phyloP scores from a whole-genome alignment of 2,888 invertebrate genomes.

The Arctia plantaginis region DNA sequence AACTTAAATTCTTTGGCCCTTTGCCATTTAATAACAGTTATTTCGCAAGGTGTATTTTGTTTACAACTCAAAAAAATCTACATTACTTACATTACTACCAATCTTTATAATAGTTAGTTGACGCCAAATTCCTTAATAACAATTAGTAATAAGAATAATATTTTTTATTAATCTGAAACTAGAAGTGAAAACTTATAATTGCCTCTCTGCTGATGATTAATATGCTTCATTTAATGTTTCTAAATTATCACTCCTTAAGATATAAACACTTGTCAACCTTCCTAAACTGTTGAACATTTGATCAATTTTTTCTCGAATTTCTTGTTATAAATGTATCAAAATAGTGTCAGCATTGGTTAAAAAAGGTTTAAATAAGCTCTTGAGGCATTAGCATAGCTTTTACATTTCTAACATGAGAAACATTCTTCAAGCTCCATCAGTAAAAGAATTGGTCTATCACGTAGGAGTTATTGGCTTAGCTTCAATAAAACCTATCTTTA shows the following conservation, averaged over 20 bases:
- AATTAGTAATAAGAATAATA: too few relatives aligned
- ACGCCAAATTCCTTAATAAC: background rate
- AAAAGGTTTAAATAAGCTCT: background rate
- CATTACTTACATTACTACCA: too few relatives aligned
- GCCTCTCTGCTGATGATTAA: too few relatives aligned
- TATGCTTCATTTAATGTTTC: too few relatives aligned
- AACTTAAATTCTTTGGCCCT: too few relatives aligned
- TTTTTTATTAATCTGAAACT: too few relatives aligned
- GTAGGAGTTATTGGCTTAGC: slow-evolving; percentile 5
- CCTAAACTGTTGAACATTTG: background rate
- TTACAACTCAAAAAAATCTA: too few relatives aligned
- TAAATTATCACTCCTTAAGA: too few relatives aligned
- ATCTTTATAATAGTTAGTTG: background rate
- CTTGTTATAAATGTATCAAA: background rate
- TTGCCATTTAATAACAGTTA: too few relatives aligned
- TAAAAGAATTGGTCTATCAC: background rate
- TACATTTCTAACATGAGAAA: background rate
- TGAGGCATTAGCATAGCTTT: background rate
- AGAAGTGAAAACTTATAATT: too few relatives aligned
- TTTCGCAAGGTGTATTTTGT: too few relatives aligned
- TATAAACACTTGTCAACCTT: background rate
- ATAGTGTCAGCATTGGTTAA: background rate
- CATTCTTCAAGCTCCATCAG: background rate
- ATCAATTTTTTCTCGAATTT: too few relatives aligned
- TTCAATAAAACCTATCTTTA: slow-evolving; percentile 14